Evolutionary conservation across 2,113 vertebrate genomes (phyloP).

Genomic region (Dasyprocta punctata): DNA sequence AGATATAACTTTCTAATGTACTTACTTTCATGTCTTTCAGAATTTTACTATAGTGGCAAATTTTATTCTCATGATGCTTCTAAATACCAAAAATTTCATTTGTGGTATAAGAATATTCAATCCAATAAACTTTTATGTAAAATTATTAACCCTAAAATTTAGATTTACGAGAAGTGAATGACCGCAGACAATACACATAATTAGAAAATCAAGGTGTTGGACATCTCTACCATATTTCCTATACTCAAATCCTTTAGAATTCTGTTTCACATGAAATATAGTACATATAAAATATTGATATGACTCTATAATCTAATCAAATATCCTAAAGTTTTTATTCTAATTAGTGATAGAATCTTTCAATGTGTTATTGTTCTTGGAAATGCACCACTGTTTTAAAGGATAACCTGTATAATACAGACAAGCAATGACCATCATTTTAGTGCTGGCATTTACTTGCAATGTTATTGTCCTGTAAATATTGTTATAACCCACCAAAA

Average conservation of each 20-base stretch:
- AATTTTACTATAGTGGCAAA: conserved; percentile 34
- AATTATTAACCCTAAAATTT: background rate
- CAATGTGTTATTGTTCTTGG: background rate
- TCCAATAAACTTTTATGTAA: background rate
- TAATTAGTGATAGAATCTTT: background rate
- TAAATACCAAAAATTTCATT: background rate
- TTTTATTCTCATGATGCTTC: conserved; percentile 31
- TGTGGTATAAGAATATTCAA: background rate
- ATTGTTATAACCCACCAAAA: background rate
- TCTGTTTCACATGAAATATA: background rate
- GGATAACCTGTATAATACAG: background rate
- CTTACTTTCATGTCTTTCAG: conserved; percentile 47
- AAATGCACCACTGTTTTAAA: background rate
- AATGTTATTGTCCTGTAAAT: background rate
- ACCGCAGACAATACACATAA: background rate
- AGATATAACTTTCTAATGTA: conserved; percentile 51
- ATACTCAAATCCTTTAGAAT: background rate
- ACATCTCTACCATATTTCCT: background rate
- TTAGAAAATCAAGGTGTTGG: background rate
- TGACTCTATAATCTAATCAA: background rate
- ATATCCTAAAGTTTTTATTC: background rate
- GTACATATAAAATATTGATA: background rate
- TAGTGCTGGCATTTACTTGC: background rate
- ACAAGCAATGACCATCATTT: background rate
- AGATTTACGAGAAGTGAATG: background rate